phyloP scores from a whole-genome alignment of 2,888 invertebrate genomes.

The Anaspis maculata region DNA sequence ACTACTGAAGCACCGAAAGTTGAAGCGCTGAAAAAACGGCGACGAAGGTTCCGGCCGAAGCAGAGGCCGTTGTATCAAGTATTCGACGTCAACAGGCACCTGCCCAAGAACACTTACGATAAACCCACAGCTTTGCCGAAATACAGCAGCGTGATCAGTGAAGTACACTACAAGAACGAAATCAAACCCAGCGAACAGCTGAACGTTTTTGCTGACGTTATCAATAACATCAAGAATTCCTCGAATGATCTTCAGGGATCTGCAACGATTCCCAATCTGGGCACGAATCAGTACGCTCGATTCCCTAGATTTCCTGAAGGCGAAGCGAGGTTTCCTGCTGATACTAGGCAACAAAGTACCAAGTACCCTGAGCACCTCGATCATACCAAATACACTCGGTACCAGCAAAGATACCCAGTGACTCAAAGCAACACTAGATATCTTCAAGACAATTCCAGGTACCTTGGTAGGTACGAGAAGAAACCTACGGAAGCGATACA shows the following conservation, averaged over 20 bases:
- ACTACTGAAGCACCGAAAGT: constrained; percentile 13
- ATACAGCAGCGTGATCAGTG: constrained; percentile 27
- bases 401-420: neutral
- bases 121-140: constrained; percentile 1
- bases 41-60: constrained; percentile 9
- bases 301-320: too few relatives aligned
- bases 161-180: constrained; percentile 39
- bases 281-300: neutral
- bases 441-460: neutral
- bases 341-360: too few relatives aligned
- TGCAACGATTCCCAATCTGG: neutral
- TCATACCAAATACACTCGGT: neutral
- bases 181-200: constrained; percentile 41
- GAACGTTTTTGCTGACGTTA: constrained; percentile 44
- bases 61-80: constrained; percentile 10
- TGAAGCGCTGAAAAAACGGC: constrained; percentile 12
- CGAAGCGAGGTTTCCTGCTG: too few relatives aligned
- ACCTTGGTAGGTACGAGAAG: too few relatives aligned
- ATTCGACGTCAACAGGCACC: constrained; percentile 16
- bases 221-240: constrained; percentile 43
- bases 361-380: neutral
- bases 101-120: constrained; percentile 4
- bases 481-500: neutral
- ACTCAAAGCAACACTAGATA: neutral
- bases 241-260: constrained; percentile 15